A percentile compares a stretch with the other conserved stretches of the same genome.
Conservation (phyloP, 2,888 invertebrate genomes). For the Campoplex nolae region DNA sequence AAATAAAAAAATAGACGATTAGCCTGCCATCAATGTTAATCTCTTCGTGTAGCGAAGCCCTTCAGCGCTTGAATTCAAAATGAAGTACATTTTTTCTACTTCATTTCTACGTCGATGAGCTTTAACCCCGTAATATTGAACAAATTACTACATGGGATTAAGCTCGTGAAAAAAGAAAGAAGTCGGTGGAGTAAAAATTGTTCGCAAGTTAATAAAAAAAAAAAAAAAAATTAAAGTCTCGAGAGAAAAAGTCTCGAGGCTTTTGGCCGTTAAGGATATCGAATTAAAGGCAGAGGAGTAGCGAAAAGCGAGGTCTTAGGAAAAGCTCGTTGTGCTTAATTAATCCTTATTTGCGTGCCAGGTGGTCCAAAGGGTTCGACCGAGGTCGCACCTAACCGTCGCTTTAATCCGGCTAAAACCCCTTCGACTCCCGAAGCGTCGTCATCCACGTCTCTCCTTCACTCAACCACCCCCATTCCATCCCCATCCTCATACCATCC, state of each 20-base stretch:
- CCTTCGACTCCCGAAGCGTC: conserved; percentile 45
- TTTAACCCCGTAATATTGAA: neutral
- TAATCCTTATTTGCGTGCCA: conserved; percentile 76
- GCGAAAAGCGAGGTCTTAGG: conserved; percentile 49
- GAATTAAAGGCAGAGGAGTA: conserved; percentile 70
- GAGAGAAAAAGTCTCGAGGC: conserved; percentile 49
- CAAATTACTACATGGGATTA: conserved; percentile 2
- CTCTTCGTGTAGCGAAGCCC: neutral
- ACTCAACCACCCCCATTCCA: neutral
- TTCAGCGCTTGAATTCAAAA: neutral
- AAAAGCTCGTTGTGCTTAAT: conserved; percentile 69
- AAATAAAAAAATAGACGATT: neutral
- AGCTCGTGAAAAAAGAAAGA: neutral
- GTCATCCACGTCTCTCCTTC: conserved; percentile 23
- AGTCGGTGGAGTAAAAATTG: neutral
- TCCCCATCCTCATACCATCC: neutral
- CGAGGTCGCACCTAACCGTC: conserved; percentile 63
- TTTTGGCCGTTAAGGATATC: conserved; percentile 69
- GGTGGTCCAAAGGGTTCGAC: conserved; percentile 70
- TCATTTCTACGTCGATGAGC: neutral
- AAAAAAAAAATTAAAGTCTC: neutral
- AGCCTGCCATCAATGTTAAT: neutral
- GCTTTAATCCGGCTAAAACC: conserved; percentile 73
- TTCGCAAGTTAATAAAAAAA: neutral
- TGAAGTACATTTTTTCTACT: neutral